A percentile compares a stretch with the other conserved stretches of the same genome.
Conservation (phyloP, 2,797 vertebrate genomes). For the Varecia variegata region DNA sequence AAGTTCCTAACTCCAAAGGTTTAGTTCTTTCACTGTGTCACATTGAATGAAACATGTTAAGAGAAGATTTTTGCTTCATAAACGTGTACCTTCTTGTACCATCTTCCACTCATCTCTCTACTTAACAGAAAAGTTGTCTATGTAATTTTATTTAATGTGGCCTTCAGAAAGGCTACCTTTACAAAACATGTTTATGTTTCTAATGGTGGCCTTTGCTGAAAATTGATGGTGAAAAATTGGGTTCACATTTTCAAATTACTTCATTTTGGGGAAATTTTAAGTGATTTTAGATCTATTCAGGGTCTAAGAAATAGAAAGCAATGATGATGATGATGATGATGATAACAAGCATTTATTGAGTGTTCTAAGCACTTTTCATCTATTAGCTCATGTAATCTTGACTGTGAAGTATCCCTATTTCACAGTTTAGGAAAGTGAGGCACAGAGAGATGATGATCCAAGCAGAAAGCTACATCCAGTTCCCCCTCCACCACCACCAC, state of each 20-base stretch:
- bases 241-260: not conserved
- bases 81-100: not conserved
- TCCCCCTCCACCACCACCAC: not conserved
- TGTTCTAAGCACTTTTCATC: not conserved
- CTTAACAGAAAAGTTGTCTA: not conserved
- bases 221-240: not conserved
- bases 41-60: not conserved
- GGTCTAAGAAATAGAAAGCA: not conserved
- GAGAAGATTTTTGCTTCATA: not conserved
- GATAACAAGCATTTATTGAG: not conserved
- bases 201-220: not conserved
- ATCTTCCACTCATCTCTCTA: not conserved
- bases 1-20: not conserved
- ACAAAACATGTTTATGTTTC: not conserved
- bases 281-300: not conserved
- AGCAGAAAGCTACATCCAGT: not conserved
- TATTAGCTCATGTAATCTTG: not conserved
- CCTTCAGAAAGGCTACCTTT: not conserved
- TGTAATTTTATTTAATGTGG: not conserved
- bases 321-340: not conserved
- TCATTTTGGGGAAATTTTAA: conserved; percentile 35
- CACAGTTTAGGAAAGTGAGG: not conserved
- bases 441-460: not conserved
- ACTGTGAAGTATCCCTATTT: not conserved
- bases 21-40: not conserved